Evolutionary conservation across 2,113 vertebrate genomes (phyloP).

Genomic region (Seriola dumerili): DNA sequence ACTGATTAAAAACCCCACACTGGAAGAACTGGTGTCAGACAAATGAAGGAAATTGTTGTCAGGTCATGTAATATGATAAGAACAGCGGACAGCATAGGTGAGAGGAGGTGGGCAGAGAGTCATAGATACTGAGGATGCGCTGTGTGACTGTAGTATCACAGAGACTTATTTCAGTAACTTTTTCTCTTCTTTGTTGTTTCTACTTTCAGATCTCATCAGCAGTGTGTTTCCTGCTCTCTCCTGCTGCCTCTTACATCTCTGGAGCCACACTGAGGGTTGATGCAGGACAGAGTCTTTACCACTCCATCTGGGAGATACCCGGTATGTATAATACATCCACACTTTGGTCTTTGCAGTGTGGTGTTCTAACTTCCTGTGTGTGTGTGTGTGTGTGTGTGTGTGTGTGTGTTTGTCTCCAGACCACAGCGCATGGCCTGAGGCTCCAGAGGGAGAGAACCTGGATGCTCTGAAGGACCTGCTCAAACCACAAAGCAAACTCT

Average conservation of each 20-base stretch:
- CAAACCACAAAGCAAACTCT: constrained; percentile 81
- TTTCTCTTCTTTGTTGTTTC: not conserved
- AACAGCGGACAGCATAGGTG: no score
- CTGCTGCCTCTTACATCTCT: constrained; percentile 91
- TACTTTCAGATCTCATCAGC: constrained; percentile 87
- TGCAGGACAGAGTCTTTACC: constrained; percentile 89
- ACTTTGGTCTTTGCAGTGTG: not conserved
- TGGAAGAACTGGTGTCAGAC: not conserved
- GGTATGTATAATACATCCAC: constrained; percentile 74
- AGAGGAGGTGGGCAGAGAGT: not conserved
- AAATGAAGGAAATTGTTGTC: no score
- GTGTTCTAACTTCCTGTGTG: not conserved
- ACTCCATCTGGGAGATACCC: constrained; percentile 79
- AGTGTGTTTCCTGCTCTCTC: constrained; percentile 95
- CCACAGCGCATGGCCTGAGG: constrained; percentile 87
- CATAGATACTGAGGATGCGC: not conserved
- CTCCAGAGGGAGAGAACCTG: constrained; percentile 88
- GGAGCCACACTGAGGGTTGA: constrained; percentile 90
- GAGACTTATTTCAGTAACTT: not conserved
- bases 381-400: constrained; percentile 36
- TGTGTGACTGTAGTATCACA: constrained; percentile 1
- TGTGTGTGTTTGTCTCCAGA: constrained; percentile 79
- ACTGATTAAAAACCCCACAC: not conserved
- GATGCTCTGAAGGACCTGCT: constrained; percentile 83
- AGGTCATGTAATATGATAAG: not conserved